Percentiles rank a stretch among this genome's conserved stretches.
Conservation (phyloP, 2,113 vertebrate species). For the Heptranchias perlo region DNA sequence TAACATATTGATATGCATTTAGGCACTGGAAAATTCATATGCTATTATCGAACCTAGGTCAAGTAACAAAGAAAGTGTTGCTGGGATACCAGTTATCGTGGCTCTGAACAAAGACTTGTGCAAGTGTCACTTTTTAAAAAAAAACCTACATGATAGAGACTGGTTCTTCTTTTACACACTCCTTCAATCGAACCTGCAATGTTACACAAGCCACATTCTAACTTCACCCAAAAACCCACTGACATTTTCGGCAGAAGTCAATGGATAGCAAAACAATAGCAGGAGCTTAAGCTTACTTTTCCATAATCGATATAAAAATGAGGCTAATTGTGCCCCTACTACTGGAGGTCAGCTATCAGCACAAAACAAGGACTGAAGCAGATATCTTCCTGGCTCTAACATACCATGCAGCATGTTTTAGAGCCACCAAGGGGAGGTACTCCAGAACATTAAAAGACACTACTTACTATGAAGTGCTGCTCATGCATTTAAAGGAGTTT, state of each 20-base stretch:
- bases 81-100: not conserved
- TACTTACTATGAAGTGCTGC: not conserved
- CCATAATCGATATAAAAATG: not conserved
- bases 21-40: not conserved
- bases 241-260: not conserved
- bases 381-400: not conserved
- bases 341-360: slow-evolving; percentile 2
- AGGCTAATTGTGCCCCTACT: not conserved
- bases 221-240: not conserved
- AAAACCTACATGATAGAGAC: not conserved
- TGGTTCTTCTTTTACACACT: not conserved
- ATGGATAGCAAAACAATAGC: not conserved
- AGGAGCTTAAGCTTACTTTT: not conserved
- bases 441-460: not conserved
- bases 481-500: not conserved
- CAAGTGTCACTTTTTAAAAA: not conserved
- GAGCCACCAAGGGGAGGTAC: not conserved
- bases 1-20: not conserved
- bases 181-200: not conserved
- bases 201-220: not conserved
- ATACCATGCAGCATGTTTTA: not conserved
- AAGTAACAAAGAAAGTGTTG: not conserved
- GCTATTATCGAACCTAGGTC: not conserved
- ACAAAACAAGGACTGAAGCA: not conserved
- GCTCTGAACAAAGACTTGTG: not conserved